phyloP scores from a whole-genome alignment of 1,140 invertebrate genomes.

The Scylla paramamosain region DNA sequence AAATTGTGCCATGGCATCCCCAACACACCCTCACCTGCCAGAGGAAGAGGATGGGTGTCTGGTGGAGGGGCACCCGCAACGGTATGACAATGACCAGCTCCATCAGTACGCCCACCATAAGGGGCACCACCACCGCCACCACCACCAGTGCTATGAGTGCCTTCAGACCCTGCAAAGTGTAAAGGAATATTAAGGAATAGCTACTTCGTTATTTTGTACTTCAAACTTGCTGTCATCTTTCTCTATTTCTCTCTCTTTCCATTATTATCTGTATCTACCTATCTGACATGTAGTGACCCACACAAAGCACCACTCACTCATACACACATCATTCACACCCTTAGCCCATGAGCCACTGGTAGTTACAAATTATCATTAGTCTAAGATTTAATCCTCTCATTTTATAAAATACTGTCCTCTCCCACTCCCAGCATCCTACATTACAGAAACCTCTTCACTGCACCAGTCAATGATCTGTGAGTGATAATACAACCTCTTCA shows the following conservation, averaged over 20 bases:
- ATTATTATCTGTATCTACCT: too few relatives aligned
- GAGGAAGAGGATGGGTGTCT: slow-evolving; percentile 96
- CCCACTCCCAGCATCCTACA: too few relatives aligned
- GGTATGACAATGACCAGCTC: slow-evolving; percentile 96
- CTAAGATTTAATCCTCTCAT: too few relatives aligned
- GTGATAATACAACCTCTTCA: neutral
- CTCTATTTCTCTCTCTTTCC: too few relatives aligned
- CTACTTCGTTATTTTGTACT: slow-evolving; percentile 44
- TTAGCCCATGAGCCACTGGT: too few relatives aligned
- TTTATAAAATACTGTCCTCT: too few relatives aligned
- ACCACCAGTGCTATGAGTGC: slow-evolving; percentile 86
- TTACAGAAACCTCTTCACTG: too few relatives aligned
- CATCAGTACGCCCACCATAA: slow-evolving; percentile 94
- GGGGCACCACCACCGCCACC: slow-evolving; percentile 93
- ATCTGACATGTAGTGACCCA: too few relatives aligned
- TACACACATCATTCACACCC: too few relatives aligned
- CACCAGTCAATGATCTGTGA: neutral
- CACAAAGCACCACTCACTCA: too few relatives aligned
- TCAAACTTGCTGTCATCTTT: neutral
- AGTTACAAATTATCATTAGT: too few relatives aligned
- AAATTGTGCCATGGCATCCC: too few relatives aligned
- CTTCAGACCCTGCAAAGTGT: slow-evolving; percentile 79
- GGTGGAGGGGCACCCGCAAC: slow-evolving; percentile 93
- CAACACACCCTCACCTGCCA: slow-evolving; percentile 81
- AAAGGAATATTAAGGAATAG: slow-evolving; percentile 59